Conservation (phyloP, 2,113 vertebrate genomes). For the Maccullochella peelii region DNA sequence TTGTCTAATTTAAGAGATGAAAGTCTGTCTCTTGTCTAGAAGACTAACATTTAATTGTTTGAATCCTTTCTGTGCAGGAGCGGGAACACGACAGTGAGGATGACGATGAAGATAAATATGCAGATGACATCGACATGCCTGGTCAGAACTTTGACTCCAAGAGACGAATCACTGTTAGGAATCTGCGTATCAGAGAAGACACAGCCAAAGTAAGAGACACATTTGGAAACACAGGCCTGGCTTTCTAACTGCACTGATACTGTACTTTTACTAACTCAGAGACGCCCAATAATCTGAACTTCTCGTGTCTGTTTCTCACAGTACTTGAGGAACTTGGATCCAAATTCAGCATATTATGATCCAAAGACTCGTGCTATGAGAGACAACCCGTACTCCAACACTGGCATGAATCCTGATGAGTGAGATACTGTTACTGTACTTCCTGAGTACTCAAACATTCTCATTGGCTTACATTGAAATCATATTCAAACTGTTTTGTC, state of each 20-base stretch:
- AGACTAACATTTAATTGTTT: not conserved
- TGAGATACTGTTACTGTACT: constrained; percentile 78
- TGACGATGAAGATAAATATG: constrained; percentile 98
- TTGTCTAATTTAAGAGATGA: not conserved
- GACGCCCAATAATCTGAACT: not conserved
- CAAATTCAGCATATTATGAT: constrained; percentile 98
- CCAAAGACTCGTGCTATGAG: constrained; percentile 99
- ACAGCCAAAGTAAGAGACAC: constrained; percentile 91
- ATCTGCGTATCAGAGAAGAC: constrained; percentile 96
- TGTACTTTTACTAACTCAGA: not conserved
- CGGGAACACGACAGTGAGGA: constrained; percentile 96
- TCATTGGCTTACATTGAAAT: not conserved
- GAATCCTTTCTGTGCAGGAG: constrained; percentile 84
- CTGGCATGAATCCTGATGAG: constrained; percentile 97
- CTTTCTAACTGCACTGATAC: not conserved
- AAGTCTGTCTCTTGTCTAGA: not conserved
- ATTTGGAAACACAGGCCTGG: not conserved
- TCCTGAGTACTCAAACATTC: not conserved
- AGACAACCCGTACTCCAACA: constrained; percentile 96
- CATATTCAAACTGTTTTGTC: constrained; percentile 37
- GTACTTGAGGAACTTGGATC: constrained; percentile 98
- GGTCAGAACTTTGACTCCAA: constrained; percentile 99
- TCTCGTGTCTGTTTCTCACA: constrained; percentile 64
- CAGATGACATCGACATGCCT: constrained; percentile 99
- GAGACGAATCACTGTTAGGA: constrained; percentile 96